A percentile compares a stretch with the other conserved stretches of the same genome.
phyloP scores from a whole-genome alignment of 1,140 invertebrate species.

The Procambarus virginalis region DNA sequence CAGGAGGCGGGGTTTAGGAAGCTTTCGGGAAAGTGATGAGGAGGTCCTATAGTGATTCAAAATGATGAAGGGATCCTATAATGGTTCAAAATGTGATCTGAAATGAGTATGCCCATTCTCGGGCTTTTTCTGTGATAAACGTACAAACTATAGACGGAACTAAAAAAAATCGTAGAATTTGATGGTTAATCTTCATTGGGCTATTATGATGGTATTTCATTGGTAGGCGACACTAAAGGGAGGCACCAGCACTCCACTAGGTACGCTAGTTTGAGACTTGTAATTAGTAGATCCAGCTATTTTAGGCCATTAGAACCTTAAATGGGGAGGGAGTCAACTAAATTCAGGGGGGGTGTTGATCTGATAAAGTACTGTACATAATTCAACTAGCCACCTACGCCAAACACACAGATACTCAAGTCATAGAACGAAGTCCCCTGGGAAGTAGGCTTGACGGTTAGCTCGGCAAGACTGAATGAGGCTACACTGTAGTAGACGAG shows the following conservation, averaged over 20 bases:
- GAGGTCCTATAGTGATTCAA: neutral
- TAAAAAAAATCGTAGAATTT: constrained; percentile 31
- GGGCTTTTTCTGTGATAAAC: constrained; percentile 56
- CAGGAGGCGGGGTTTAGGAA: neutral
- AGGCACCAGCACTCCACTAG: neutral
- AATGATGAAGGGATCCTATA: neutral
- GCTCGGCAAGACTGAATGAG: no score
- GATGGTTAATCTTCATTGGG: constrained; percentile 40
- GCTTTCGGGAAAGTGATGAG: neutral
- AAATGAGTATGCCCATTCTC: constrained; percentile 29
- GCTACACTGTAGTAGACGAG: no score
- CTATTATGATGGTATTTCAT: constrained; percentile 53
- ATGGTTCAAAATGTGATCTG: constrained; percentile 58
- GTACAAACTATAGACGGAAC: constrained; percentile 34
- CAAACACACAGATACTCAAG: neutral
- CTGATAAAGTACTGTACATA: constrained; percentile 1
- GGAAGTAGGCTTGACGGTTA: no score
- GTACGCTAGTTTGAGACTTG: neutral
- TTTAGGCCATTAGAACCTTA: constrained; percentile 8
- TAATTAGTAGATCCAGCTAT: constrained; percentile 19
- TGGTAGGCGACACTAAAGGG: constrained; percentile 18
- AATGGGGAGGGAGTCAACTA: neutral
- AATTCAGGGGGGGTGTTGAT: neutral
- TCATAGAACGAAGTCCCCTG: no score
- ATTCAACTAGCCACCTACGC: neutral